Percentiles rank a stretch among this genome's conserved stretches.
Conservation (phyloP, 2,797 vertebrate genomes). For the Aplochiton taeniatus region DNA sequence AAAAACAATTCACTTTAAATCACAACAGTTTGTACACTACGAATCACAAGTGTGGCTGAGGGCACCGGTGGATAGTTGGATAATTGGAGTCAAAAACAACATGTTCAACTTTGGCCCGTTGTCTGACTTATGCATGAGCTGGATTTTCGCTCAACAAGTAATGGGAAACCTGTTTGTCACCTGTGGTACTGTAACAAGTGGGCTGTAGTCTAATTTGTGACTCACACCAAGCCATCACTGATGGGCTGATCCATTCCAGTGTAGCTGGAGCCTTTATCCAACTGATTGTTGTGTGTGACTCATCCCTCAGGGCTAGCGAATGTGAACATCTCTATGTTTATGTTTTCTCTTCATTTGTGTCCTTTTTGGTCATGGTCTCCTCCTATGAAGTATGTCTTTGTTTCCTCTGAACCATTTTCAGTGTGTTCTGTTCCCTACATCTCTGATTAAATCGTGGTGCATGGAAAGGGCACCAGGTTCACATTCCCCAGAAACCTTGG, state of each 20-base stretch:
- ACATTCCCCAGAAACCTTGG: background rate
- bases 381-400: background rate
- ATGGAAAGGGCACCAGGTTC: slow-evolving; percentile 17
- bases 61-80: too few species aligned
- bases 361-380: background rate
- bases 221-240: background rate
- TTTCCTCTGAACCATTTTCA: slow-evolving; percentile 2
- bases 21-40: background rate
- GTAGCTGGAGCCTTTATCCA: background rate
- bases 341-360: background rate
- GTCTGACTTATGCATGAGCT: too few species aligned
- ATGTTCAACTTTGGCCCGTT: too few species aligned
- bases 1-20: background rate
- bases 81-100: too few species aligned
- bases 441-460: slow-evolving; percentile 10
- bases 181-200: background rate
- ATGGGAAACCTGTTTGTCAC: too few species aligned
- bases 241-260: slow-evolving; percentile 9
- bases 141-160: too few species aligned
- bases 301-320: background rate
- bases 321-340: background rate
- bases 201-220: background rate
- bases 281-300: slow-evolving; percentile 2
- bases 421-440: slow-evolving; percentile 9
- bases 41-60: too few species aligned